These are phyloP conservation scores for Cerastis rubricosa DNA, from an alignment of 2,888 invertebrate species.

Conservation along the genomic window DNA sequence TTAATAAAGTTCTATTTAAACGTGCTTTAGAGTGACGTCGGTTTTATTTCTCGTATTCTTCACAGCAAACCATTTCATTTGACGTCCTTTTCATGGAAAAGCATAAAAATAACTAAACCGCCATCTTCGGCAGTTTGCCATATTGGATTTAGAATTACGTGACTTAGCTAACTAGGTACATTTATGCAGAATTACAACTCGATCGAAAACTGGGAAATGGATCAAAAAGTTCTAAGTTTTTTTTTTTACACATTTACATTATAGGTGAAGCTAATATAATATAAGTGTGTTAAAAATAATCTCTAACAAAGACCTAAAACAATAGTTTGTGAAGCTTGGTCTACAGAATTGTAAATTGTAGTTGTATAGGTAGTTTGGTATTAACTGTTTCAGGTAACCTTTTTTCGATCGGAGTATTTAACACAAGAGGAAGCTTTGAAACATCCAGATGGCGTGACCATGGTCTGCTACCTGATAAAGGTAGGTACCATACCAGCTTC, in stretches of 20 bases:
- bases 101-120: too few relatives aligned
- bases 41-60: too few relatives aligned
- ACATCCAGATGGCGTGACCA: constrained; percentile 90
- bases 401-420: constrained; percentile 91
- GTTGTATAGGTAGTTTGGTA: not conserved
- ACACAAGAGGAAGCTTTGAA: constrained; percentile 91
- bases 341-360: not conserved
- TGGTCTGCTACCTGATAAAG: constrained; percentile 92
- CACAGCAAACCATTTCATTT: too few relatives aligned
- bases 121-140: too few relatives aligned
- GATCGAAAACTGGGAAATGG: too few relatives aligned
- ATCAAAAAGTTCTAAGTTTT: not conserved
- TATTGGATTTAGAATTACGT: too few relatives aligned
- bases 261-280: not conserved
- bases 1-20: too few relatives aligned
- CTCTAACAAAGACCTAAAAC: not conserved
- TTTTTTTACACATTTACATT: not conserved
- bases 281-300: not conserved
- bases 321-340: not conserved
- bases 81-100: too few relatives aligned
- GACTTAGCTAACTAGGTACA: too few relatives aligned
- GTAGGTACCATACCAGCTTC: constrained; percentile 71
- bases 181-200: too few relatives aligned
- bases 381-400: constrained; percentile 76
- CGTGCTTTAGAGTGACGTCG: too few relatives aligned